phyloP scores from a whole-genome alignment of 2,888 invertebrate species.

The Latheticus oryzae region DNA sequence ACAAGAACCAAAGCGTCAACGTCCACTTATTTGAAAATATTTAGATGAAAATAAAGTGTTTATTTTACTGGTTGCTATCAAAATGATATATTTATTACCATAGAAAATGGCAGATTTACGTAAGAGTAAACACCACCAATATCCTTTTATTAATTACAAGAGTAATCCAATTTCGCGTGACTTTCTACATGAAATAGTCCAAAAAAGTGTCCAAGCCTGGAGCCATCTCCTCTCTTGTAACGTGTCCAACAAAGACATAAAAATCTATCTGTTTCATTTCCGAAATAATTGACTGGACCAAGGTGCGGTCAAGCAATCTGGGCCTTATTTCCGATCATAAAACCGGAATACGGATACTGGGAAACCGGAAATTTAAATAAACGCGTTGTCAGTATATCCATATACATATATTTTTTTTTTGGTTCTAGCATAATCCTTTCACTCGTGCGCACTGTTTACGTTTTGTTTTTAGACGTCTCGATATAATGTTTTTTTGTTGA shows the following conservation, averaged over 20 bases:
- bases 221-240: conserved; percentile 8
- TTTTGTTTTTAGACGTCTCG: conserved; percentile 15
- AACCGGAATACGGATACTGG: conserved; percentile 31
- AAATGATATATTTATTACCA: too few species aligned
- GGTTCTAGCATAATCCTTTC: conserved; percentile 19
- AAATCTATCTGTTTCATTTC: conserved; percentile 22
- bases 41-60: too few species aligned
- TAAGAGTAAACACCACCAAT: too few species aligned
- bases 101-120: too few species aligned
- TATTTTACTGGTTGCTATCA: too few species aligned
- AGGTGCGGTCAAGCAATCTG: conserved; percentile 27
- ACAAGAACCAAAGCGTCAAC: too few species aligned
- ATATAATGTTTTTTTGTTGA: background rate
- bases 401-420: conserved; percentile 15
- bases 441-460: conserved; percentile 18
- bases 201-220: conserved; percentile 30
- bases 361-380: conserved; percentile 37
- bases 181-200: conserved; percentile 33
- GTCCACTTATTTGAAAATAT: too few species aligned
- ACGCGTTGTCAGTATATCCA: conserved; percentile 18
- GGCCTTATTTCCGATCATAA: conserved; percentile 34
- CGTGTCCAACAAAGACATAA: conserved; percentile 10
- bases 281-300: conserved; percentile 34
- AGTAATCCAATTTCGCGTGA: conserved; percentile 33
- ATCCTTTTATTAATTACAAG: conserved; percentile 26